Evolutionary conservation across 2,797 vertebrate species (phyloP).

Genomic region (Sphenopsis melanotis): DNA sequence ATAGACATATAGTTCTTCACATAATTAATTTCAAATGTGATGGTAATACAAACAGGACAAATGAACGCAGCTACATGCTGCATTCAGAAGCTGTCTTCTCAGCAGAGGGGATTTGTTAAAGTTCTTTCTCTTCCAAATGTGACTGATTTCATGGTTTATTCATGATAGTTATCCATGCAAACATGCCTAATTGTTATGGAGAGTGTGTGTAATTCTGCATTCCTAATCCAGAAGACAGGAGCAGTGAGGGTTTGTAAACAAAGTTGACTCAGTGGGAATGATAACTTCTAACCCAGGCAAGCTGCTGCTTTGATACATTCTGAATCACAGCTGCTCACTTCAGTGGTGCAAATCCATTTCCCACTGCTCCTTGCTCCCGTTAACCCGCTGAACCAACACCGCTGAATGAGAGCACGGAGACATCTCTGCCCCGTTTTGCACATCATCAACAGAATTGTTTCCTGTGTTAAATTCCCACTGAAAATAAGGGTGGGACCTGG

Average conservation of each 20-base stretch:
- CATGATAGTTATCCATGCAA: neutral
- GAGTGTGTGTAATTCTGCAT: neutral
- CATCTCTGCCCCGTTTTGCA: neutral
- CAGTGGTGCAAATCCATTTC: conserved; percentile 14
- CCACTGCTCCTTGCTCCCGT: neutral
- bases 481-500: neutral
- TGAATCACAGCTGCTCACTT: conserved; percentile 1
- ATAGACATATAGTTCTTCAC: neutral
- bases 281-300: neutral
- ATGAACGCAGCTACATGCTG: accelerated
- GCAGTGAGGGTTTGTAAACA: neutral
- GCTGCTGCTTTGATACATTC: neutral
- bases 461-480: neutral
- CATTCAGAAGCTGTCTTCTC: neutral
- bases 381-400: neutral
- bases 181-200: neutral
- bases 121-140: neutral
- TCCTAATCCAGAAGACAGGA: neutral
- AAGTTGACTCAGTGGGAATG: neutral
- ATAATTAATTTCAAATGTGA: conserved; percentile 4
- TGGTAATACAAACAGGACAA: neutral
- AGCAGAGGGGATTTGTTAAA: conserved; percentile 9
- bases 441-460: neutral
- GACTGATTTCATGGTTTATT: conserved; percentile 36
- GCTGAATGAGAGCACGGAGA: neutral